Evolutionary conservation across 64 coral and sea anemone species (phyloP), one percentile per base, ranked within the genome.

Genomic region (Stichodactyla mertensii): DNA sequence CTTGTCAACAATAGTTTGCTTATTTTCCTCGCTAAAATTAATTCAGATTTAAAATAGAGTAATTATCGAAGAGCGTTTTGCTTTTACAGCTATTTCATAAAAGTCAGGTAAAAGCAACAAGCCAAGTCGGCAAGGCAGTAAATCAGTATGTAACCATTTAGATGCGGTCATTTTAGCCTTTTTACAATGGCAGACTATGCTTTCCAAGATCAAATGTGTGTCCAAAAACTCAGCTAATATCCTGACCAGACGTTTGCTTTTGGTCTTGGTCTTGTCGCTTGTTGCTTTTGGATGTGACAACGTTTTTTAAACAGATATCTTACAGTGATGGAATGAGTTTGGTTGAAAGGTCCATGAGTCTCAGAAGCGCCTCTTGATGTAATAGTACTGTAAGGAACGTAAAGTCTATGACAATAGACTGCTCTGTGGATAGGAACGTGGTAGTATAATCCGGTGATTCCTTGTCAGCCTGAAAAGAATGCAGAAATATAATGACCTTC

Each of bases 281-380:
- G 36, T 45, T 45, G 1, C 36, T 45, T 45, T 45, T 45, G 36
- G 14, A 1, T 66, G 13, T 18, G 18, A 66, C 18, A 58, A 4
- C 6, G 56, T 58, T 58, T 58, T 58, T 58, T 15, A 9, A 58
- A 11, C 14, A 28, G 9, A 24, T 27, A 31, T 74, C 78, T 78
- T 69, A 98, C 95, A 92, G 93, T 67, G 87, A 71, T 36, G 95
- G 95, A 0, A 98, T 16, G 28, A 98, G 85, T 20, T 98, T 98
- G 31, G 53, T 89, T 51, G 95, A 91, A 31, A 98, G 80, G 18
- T 94, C 92, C 61, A 98, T 94, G 24, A 98, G 77, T 77, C 88
- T 88, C 16, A 98, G 92, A 80, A 98, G 79, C 14, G 92, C 95
- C 87, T 98, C 95, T 77, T 94, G 92, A 84, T 98, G 95, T 36